Conservation (phyloP, 2,888 invertebrate species). For the Flabesymbios commensalis region DNA sequence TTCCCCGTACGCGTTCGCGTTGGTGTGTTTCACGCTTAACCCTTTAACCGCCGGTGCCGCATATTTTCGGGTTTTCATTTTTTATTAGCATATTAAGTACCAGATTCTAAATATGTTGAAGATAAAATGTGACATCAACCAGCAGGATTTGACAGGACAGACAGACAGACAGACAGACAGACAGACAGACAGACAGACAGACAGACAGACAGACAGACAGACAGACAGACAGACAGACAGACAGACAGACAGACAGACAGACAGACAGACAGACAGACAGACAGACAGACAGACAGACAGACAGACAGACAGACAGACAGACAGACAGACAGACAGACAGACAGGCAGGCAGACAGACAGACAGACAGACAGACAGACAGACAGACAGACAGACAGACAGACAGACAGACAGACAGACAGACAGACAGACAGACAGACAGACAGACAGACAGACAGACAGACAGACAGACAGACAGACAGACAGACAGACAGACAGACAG, state of each 20-base stretch:
- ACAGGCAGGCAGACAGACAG: no score
- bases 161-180: slow-evolving; percentile 12
- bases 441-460: slow-evolving; percentile 10
- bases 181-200: slow-evolving; percentile 8
- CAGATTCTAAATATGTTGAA: no score
- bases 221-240: slow-evolving; percentile 9
- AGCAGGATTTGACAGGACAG: no score
- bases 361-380: background rate
- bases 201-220: slow-evolving; percentile 9
- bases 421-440: slow-evolving; percentile 11
- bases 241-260: slow-evolving; percentile 1
- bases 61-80: no score
- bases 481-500: slow-evolving; percentile 10
- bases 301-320: background rate
- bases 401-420: slow-evolving; percentile 4
- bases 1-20: no score
- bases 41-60: no score
- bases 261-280: background rate
- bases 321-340: background rate
- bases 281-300: background rate
- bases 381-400: slow-evolving; percentile 3
- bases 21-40: no score
- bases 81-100: no score
- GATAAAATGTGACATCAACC: no score
- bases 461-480: slow-evolving; percentile 14